Base-by-base conservation (phyloP, 2,797 vertebrate genomes). In the Ciconia nigra region DNA sequence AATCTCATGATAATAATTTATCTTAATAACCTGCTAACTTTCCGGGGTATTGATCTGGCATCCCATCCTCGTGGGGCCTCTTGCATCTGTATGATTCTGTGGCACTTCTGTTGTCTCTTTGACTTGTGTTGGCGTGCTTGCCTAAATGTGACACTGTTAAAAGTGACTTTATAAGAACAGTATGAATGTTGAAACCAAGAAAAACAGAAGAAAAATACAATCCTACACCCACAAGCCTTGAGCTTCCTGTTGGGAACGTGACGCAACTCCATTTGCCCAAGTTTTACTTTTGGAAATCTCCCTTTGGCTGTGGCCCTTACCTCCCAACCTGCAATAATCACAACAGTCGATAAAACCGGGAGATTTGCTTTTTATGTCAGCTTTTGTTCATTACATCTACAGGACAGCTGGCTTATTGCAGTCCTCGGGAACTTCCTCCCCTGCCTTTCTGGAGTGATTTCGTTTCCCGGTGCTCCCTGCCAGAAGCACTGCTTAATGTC, bases 21-120 rank as follows among this genome's bases (percentile, higher is more conserved):
- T 91, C 86, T 83, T 91, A 69, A 95, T 93, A 89, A 80, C 47
- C 76, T 51, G 33, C 44, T 96, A 71, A 71, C 44, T 80, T 93
- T 70, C 61, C 8, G 5, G 13, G 4, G 13, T 87, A 93, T 78
- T 77, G 90, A 84, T 79, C 77, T 77, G 59, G 41, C 5, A 2
- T 41, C 5, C 2, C 26, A 37, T n/a, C 51, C 61, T 31, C 4
- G 0, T 13, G 21, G 17, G 29, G 33, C 67, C 31, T 90, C 59
- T 51, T 42, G 35, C 35, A 44, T 81, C 59, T 0, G 0, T 63
- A 33, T 1, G 1, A 54, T 62, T 52, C 46, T 65, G 35, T 0
- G 2, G 37, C 49, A 21, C 51, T 87, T 65, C 22, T 39, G 7
- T 65, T 83, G 49, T 52, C 81, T 87, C 79, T 80, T 84, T 2